A percentile compares a stretch with the other conserved stretches of the same genome.
Evolutionary conservation across 1,140 invertebrate species (phyloP).

Genomic region (Amyelois transitella): DNA sequence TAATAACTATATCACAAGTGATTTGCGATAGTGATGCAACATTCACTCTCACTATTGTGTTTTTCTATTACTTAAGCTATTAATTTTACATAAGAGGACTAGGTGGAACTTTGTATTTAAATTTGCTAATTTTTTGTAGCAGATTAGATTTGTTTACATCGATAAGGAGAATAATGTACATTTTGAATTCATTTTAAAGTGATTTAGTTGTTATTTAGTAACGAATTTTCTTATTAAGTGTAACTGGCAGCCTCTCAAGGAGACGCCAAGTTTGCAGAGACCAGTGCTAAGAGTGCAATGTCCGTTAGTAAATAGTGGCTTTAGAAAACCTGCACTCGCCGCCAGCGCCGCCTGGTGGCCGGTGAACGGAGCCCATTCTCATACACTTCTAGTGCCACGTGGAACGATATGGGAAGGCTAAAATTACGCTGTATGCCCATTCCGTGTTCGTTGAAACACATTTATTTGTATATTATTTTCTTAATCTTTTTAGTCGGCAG

Average conservation of each 20-base stretch:
- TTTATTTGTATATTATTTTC: slow-evolving; percentile 58
- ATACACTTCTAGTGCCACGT: slow-evolving; percentile 32
- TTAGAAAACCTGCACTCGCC: background rate
- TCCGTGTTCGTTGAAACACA: slow-evolving; percentile 58
- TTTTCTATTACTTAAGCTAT: slow-evolving; percentile 70
- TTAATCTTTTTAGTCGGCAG: slow-evolving; percentile 45
- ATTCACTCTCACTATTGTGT: slow-evolving; percentile 49
- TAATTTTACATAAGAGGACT: slow-evolving; percentile 70
- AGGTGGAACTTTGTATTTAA: slow-evolving; percentile 71
- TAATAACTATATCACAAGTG: slow-evolving; percentile 68
- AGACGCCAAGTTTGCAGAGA: slow-evolving; percentile 45
- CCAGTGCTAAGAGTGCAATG: slow-evolving; percentile 70
- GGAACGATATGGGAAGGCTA: slow-evolving; percentile 52
- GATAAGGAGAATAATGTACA: slow-evolving; percentile 70
- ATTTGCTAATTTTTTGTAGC: slow-evolving; percentile 73
- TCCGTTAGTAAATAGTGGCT: slow-evolving; percentile 42
- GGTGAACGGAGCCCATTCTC: slow-evolving; percentile 6
- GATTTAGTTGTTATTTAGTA: slow-evolving; percentile 74
- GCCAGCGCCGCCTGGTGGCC: background rate
- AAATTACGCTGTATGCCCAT: slow-evolving; percentile 55
- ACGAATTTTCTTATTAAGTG: slow-evolving; percentile 65
- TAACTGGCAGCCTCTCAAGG: slow-evolving; percentile 62
- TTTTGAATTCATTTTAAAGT: slow-evolving; percentile 73
- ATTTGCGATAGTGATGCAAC: slow-evolving; percentile 29
- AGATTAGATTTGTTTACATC: slow-evolving; percentile 71